A percentile compares a stretch with the other conserved stretches of the same genome.
These are phyloP conservation scores for Trichomalopsis sarcophagae DNA, from an alignment of 1,140 invertebrate genomes.

Conservation along the genomic window DNA sequence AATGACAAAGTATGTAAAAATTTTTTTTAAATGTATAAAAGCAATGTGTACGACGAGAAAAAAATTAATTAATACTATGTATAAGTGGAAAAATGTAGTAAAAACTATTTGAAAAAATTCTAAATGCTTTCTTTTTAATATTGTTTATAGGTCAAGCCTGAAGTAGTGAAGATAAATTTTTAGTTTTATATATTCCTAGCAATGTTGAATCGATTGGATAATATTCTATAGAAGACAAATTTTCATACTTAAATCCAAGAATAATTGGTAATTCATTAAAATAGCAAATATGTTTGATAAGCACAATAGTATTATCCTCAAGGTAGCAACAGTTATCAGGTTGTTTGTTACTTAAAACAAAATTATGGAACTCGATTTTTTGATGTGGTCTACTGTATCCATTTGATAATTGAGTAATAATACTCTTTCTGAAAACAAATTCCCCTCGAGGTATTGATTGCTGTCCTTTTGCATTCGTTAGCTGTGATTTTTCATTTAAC, in stretches of 20 bases:
- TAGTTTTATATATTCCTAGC: neutral
- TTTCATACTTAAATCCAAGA: slow-evolving; percentile 46
- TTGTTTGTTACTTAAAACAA: slow-evolving; percentile 40
- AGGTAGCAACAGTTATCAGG: slow-evolving; percentile 57
- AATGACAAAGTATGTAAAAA: too few species aligned
- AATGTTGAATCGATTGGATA: slow-evolving; percentile 35
- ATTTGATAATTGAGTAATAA: neutral
- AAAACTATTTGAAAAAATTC: neutral
- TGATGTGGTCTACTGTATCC: slow-evolving; percentile 44
- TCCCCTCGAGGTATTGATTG: too few species aligned
- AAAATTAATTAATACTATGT: too few species aligned
- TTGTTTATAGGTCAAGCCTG: neutral
- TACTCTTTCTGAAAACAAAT: neutral
- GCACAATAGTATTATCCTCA: slow-evolving; percentile 49
- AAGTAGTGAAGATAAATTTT: neutral
- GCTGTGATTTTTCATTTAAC: slow-evolving; percentile 12
- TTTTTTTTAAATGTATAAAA: too few species aligned
- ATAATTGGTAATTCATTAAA: slow-evolving; percentile 40
- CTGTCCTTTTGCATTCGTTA: too few species aligned
- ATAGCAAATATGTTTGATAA: slow-evolving; percentile 51
- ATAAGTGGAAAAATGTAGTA: too few species aligned
- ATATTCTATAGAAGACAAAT: slow-evolving; percentile 31
- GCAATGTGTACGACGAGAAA: too few species aligned
- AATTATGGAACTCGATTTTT: slow-evolving; percentile 46
- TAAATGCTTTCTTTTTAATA: slow-evolving; percentile 16